These are phyloP conservation scores for Synergus umbraculus DNA, from an alignment of 2,888 invertebrate genomes.

Conservation along the genomic window DNA sequence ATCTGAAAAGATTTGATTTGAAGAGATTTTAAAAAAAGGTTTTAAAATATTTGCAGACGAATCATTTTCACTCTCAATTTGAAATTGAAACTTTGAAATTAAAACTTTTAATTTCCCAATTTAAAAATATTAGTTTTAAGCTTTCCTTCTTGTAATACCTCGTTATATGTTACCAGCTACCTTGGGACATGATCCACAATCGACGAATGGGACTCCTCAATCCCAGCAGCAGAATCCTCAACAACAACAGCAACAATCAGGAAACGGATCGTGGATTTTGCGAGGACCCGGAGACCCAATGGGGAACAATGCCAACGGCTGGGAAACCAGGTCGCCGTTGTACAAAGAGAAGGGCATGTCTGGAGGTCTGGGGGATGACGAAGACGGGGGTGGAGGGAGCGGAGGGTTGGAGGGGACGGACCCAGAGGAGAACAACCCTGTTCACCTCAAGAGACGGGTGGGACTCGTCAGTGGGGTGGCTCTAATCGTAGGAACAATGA, in stretches of 20 bases:
- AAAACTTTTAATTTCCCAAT: no score
- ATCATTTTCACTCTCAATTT: no score
- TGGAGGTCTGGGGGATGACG: conserved; percentile 73
- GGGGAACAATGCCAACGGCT: conserved; percentile 55
- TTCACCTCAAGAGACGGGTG: conserved; percentile 99
- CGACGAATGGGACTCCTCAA: conserved; percentile 63
- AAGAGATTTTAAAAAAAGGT: no score
- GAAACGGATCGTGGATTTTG: conserved; percentile 51
- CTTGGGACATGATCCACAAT: conserved; percentile 72
- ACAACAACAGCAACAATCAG: conserved; percentile 48
- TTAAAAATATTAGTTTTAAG: no score
- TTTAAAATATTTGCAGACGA: no score
- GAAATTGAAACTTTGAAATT: no score
- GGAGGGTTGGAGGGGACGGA: conserved; percentile 91
- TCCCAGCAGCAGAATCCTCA: conserved; percentile 50
- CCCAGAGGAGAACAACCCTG: conserved; percentile 96
- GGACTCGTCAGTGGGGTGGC: conserved; percentile 99
- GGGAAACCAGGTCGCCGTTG: conserved; percentile 52
- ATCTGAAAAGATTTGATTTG: no score
- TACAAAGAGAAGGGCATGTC: conserved; percentile 61
- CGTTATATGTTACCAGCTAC: conserved; percentile 61
- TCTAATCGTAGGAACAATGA: conserved; percentile 99
- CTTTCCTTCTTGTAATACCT: background rate
- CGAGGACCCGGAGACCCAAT: conserved; percentile 52
- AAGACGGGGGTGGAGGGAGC: conserved; percentile 77